Conservation (phyloP, 1,140 invertebrate species). For the Cephus cinctus region DNA sequence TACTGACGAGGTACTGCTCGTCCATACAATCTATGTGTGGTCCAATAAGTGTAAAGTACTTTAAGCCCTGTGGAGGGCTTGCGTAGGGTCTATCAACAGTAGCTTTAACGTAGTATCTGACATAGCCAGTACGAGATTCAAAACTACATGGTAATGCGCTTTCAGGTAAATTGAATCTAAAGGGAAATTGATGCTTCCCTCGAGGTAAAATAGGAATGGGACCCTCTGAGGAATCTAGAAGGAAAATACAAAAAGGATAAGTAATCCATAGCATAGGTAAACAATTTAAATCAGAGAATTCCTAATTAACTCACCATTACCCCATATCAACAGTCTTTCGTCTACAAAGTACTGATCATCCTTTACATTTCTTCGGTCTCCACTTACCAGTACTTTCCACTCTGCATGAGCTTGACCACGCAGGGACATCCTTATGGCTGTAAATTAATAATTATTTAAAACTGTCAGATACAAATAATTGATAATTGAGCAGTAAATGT, state of each 20-base stretch:
- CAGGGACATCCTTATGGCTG: slow-evolving; percentile 73
- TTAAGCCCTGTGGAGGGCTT: slow-evolving; percentile 81
- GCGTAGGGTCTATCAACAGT: slow-evolving; percentile 82
- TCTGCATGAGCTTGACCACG: slow-evolving; percentile 79
- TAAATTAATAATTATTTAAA: slow-evolving; percentile 28
- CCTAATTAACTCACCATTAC: slow-evolving; percentile 63
- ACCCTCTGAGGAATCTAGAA: slow-evolving; percentile 64
- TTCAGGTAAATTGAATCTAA: slow-evolving; percentile 77
- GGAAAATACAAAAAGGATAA: not conserved
- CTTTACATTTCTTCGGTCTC: slow-evolving; percentile 73
- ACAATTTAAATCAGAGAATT: not conserved
- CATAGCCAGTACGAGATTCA: slow-evolving; percentile 75
- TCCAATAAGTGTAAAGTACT: slow-evolving; percentile 83
- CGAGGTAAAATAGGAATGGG: slow-evolving; percentile 74
- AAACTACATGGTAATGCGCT: slow-evolving; percentile 78
- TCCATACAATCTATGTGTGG: slow-evolving; percentile 87
- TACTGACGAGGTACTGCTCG: slow-evolving; percentile 75
- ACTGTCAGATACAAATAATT: too few relatives aligned
- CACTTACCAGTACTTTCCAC: slow-evolving; percentile 79
- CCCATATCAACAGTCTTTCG: slow-evolving; percentile 74
- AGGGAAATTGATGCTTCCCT: slow-evolving; percentile 75
- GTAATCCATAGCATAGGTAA: not conserved
- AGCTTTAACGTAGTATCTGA: slow-evolving; percentile 78
- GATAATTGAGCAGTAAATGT: too few relatives aligned
- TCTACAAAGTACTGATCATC: slow-evolving; percentile 84